These are phyloP conservation scores for Urosaurus nigricauda DNA, from an alignment of 2,797 vertebrate species.

Conservation along the genomic window DNA sequence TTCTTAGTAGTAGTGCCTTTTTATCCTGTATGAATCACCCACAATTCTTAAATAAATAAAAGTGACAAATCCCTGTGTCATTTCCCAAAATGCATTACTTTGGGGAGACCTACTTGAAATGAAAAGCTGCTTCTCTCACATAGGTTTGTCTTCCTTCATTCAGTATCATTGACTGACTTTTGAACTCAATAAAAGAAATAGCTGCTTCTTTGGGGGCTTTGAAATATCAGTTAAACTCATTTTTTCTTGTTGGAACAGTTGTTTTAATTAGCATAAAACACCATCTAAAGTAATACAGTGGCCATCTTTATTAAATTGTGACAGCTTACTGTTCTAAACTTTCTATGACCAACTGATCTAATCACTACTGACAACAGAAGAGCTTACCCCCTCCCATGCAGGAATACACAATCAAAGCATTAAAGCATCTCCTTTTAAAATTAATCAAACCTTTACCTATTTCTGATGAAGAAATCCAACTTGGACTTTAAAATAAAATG, in stretches of 20 bases:
- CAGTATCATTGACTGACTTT: constrained; percentile 59
- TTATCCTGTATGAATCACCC: constrained; percentile 37
- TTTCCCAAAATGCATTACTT: constrained; percentile 45
- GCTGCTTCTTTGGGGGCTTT: constrained; percentile 59
- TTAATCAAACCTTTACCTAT: neutral
- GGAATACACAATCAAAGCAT: too few species aligned
- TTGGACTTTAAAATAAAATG: neutral
- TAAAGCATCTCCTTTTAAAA: neutral
- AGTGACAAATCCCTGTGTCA: neutral
- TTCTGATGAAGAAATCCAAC: neutral
- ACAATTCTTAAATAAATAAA: constrained; percentile 53
- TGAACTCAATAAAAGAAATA: constrained; percentile 64
- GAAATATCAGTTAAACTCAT: constrained; percentile 58
- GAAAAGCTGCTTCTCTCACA: constrained; percentile 63
- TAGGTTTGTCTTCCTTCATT: constrained; percentile 41
- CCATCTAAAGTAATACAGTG: constrained; percentile 51
- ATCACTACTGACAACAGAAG: neutral
- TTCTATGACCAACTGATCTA: constrained; percentile 14
- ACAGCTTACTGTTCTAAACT: constrained; percentile 16
- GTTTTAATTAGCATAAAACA: constrained; percentile 49
- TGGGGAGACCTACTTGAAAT: constrained; percentile 55
- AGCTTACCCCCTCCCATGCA: neutral
- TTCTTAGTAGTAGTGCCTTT: constrained; percentile 33
- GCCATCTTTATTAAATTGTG: constrained; percentile 50
- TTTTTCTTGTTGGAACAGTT: constrained; percentile 54